phyloP scores from a whole-genome alignment of 92 coral and sea anemone species.

The Paramuricea clavata region DNA sequence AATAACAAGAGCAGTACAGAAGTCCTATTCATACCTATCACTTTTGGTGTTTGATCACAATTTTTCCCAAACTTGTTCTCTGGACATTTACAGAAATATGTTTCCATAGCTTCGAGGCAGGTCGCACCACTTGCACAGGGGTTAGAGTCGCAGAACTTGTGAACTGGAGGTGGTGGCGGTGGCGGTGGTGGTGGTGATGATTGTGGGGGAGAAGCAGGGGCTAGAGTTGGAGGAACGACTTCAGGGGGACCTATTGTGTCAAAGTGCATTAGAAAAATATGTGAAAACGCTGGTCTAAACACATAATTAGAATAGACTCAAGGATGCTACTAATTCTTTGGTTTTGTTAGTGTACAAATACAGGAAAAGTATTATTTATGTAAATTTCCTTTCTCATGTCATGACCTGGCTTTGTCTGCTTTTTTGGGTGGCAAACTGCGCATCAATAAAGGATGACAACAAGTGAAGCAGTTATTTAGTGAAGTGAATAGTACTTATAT shows the following conservation, averaged over 20 bases:
- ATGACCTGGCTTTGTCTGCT: too few species aligned
- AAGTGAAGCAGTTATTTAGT: too few species aligned
- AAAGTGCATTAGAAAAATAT: neutral
- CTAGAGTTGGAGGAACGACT: neutral
- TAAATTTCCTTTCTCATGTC: too few species aligned
- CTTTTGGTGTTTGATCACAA: conserved; percentile 65
- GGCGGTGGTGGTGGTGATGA: neutral
- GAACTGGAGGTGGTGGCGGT: conserved; percentile 4
- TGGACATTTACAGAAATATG: conserved; percentile 82
- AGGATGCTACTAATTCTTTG: neutral
- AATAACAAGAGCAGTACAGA: too few species aligned
- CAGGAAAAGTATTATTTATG: too few species aligned
- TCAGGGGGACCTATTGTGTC: neutral
- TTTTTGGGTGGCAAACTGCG: too few species aligned
- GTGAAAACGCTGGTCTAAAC: too few species aligned
- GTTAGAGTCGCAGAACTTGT: conserved; percentile 67
- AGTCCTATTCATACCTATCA: conserved; percentile 3
- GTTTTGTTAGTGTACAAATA: too few species aligned
- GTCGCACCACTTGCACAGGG: conserved; percentile 87
- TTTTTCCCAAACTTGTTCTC: conserved; percentile 73
- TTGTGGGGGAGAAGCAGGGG: neutral
- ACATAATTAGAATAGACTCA: neutral
- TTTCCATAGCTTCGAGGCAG: conserved; percentile 79
- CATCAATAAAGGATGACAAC: too few species aligned
- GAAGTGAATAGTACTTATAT: too few species aligned